Base-by-base conservation (phyloP, 2,797 vertebrate species). In the Semaprochilodus insignis region DNA sequence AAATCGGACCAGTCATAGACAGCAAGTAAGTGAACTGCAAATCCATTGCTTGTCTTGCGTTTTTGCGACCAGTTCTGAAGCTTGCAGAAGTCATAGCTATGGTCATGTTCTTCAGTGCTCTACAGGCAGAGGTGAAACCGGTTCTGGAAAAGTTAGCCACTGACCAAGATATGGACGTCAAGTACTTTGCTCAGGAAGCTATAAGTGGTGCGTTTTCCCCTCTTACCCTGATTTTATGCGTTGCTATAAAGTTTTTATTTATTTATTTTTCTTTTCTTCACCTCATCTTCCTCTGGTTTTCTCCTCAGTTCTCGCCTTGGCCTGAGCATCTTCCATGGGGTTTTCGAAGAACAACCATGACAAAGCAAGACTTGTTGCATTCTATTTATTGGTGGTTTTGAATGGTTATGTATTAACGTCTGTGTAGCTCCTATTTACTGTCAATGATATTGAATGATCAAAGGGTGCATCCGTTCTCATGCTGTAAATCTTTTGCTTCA, bases 141-240 rank as follows among this genome's bases (percentile, higher is more conserved):
- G 94, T 97, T 81, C 93, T 98, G 83, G 96, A 97, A 91, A 97
- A 96, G 84, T 89, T 98, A 82, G 93, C 96, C 81, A 92, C 95
- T 80, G 97, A 98, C 88, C 93, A 96, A 87, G 97, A 98, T 87
- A 96, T 96, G 95, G 97, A 98, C 78, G 97, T 98, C 84, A 97
- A 97, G 85, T 98, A 97, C 90, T 98, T 98, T 87, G 97, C 97
- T 87, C 96, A 96, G 92, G 97, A 98, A 93, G 97, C 97, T 54
- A 94, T 97, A 90, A 96, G 94, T 89, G 96, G 97, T 97, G 89
- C 48, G 94, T 79, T 7, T 77, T 4, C 10, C n/a, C 60, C 6
- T 31, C 51, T 3, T 23, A 31, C 40, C 8, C 1, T n/a, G 14
- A 31, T 79, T 55, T 13, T 54, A 70, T 16, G 16, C 31, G 3